phyloP scores from a whole-genome alignment of 2,113 vertebrate genomes.

The Brachionichthys hirsutus region DNA sequence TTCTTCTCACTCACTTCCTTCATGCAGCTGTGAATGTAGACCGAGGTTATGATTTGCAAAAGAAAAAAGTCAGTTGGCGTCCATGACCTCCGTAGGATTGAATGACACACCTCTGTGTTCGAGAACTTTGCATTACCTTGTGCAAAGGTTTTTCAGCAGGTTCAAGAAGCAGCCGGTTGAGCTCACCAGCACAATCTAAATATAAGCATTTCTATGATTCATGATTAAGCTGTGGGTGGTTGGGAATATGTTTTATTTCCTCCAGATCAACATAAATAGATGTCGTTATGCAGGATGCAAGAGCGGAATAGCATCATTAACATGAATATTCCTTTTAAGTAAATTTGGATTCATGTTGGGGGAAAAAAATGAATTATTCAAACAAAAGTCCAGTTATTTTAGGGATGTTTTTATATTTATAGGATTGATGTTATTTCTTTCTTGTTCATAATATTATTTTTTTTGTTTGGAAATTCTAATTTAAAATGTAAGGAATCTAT shows the following conservation, averaged over 20 bases:
- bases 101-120: too few relatives aligned
- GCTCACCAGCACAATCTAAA: conserved; percentile 64
- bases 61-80: too few relatives aligned
- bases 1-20: conserved; percentile 19
- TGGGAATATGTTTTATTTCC: conserved; percentile 19
- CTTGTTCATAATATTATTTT: not conserved
- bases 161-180: conserved; percentile 40
- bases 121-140: not conserved
- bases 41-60: conserved; percentile 13
- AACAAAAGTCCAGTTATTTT: too few relatives aligned
- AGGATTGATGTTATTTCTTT: conserved; percentile 8
- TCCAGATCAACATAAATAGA: conserved; percentile 10
- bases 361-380: not conserved
- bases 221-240: conserved; percentile 30
- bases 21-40: conserved; percentile 56
- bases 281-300: conserved; percentile 33
- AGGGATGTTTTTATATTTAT: conserved; percentile 9
- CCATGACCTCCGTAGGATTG: not conserved
- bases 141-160: conserved; percentile 9
- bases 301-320: not conserved
- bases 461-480: conserved; percentile 1
- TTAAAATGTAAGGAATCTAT: conserved; percentile 20
- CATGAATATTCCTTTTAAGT: not conserved
- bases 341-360: conserved; percentile 5
- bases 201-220: conserved; percentile 46